Conservation (phyloP, 2,888 invertebrate species). For the Nebria salina region DNA sequence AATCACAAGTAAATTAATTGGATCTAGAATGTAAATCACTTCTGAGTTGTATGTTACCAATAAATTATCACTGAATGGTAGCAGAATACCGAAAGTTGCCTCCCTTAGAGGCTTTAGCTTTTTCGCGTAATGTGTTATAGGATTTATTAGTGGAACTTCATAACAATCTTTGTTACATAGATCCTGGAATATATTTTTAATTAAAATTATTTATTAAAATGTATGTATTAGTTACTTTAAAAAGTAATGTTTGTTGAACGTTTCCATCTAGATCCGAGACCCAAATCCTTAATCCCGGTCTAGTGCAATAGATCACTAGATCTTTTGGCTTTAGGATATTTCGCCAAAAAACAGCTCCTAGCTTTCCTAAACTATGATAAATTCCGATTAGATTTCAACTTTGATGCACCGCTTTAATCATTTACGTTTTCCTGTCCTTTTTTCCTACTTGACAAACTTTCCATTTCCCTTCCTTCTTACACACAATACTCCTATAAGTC, state of each 20-base stretch:
- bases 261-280: slow-evolving; percentile 77
- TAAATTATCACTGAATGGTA: slow-evolving; percentile 75
- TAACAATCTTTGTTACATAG: slow-evolving; percentile 61
- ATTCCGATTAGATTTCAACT: not conserved
- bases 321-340: slow-evolving; percentile 65
- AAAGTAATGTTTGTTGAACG: slow-evolving; percentile 86
- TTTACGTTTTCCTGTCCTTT: slow-evolving; percentile 84
- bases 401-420: not conserved
- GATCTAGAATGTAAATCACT: slow-evolving; percentile 79
- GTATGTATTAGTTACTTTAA: slow-evolving; percentile 69
- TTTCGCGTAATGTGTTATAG: slow-evolving; percentile 63
- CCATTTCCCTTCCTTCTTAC: slow-evolving; percentile 74
- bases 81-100: slow-evolving; percentile 71
- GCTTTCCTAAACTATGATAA: slow-evolving; percentile 67
- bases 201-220: not conserved
- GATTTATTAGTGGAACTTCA: slow-evolving; percentile 78
- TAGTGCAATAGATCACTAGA: slow-evolving; percentile 75
- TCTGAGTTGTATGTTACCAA: slow-evolving; percentile 79
- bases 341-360: slow-evolving; percentile 71
- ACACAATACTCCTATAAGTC: slow-evolving; percentile 82
- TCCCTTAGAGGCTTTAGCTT: slow-evolving; percentile 63
- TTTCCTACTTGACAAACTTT: slow-evolving; percentile 83
- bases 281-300: slow-evolving; percentile 89
- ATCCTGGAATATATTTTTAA: slow-evolving; percentile 54
- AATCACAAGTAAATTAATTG: slow-evolving; percentile 72